Base-by-base conservation (phyloP, 2,797 vertebrate genomes). In the Rhinatrema bivittatum region DNA sequence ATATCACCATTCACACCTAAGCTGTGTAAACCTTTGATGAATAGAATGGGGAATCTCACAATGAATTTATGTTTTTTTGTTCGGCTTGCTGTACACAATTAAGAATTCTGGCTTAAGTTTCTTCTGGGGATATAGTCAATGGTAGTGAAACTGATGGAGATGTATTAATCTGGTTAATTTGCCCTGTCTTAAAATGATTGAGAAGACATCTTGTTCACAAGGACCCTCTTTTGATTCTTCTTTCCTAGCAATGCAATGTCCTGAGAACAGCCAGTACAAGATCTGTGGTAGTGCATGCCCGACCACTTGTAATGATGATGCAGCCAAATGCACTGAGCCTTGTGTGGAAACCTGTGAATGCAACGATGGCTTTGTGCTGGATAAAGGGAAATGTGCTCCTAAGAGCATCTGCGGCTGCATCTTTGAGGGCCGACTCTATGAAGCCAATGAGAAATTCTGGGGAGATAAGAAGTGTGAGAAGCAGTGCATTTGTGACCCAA, bases 301-400 rank as follows among this genome's bases (percentile, higher is more conserved):
- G 32, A 56, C 31, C 19, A 66, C 75, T 10, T 91, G 87, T 23
- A 72, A 80, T 0, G 68, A 70, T 16, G 72, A 89, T 20, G 62
- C 67, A 0, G 37, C 52, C 36, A 49, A 46, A 22, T 89, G 87
- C 33, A 62, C 74, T 19, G 10, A 32, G 20, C 56, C 32, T 28
- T 86, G 85, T 50, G 82, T 82, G 48, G 87, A 90, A 65, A 84
- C 88, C 36, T 91, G 87, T 31, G 69, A 86, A 39, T 90, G 88
- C 17, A 75, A 87, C 0, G 38, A 25, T 0, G 71, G 69, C 21
- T 88, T 68, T 48, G 55, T 87, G 43, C 77, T 63, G 12, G 76
- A 87, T 22, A 68, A 79, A 1, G 32, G 60, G 9, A 15, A 31
- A 7, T 89, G 86, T 22, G 69, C 88, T 41, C 33, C 70, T 2